phyloP scores from a whole-genome alignment of 2,797 vertebrate genomes.

The Centropyge bicolor region DNA sequence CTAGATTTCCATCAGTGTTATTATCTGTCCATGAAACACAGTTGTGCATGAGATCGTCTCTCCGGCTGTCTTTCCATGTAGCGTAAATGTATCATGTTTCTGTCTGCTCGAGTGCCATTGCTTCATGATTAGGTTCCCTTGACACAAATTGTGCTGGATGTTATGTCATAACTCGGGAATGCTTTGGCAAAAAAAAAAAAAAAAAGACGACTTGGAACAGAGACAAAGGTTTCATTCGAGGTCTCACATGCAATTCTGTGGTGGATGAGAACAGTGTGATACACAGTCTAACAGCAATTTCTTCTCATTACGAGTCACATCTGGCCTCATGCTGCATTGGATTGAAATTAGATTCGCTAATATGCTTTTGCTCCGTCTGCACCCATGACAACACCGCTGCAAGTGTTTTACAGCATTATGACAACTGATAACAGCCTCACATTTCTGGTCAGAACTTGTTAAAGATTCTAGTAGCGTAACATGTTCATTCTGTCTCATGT shows the following conservation, averaged over 20 bases:
- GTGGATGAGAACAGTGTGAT: constrained; percentile 56
- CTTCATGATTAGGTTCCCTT: constrained; percentile 64
- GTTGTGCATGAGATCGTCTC: neutral
- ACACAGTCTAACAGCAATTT: constrained; percentile 50
- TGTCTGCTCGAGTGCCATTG: constrained; percentile 33
- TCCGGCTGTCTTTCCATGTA: constrained; percentile 4
- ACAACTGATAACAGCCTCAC: constrained; percentile 12
- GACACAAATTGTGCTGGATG: constrained; percentile 54
- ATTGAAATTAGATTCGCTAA: constrained; percentile 39
- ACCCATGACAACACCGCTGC: constrained; percentile 16
- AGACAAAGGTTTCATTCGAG: constrained; percentile 55
- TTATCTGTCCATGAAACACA: neutral
- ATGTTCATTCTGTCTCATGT: neutral
- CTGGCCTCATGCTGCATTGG: constrained; percentile 56
- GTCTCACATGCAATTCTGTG: constrained; percentile 48
- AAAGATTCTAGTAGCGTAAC: neutral
- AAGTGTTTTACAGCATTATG: constrained; percentile 10
- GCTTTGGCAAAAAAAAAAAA: constrained; percentile 50
- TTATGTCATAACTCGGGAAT: constrained; percentile 78
- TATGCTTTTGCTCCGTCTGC: constrained; percentile 35
- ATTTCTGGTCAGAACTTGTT: neutral
- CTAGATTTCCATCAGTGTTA: neutral
- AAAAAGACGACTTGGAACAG: constrained; percentile 47
- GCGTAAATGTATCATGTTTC: constrained; percentile 24
- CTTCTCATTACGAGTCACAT: constrained; percentile 61